phyloP scores from a whole-genome alignment of 2,113 vertebrate genomes.

The Strix uralensis region DNA sequence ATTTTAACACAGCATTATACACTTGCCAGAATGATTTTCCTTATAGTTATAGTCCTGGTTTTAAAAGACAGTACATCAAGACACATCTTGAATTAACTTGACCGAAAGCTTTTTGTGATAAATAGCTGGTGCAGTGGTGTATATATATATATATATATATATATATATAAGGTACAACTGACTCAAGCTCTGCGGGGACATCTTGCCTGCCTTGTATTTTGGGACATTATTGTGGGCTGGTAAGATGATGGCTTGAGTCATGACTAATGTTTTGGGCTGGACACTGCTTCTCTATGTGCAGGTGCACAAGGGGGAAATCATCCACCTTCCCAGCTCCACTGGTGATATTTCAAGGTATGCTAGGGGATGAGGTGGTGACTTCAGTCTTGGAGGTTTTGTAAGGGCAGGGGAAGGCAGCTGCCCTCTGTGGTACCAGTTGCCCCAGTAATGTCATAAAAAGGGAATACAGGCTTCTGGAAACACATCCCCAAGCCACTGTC shows the following conservation, averaged over 20 bases:
- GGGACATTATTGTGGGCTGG: neutral
- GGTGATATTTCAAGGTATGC: neutral
- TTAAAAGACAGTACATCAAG: slow-evolving; percentile 46
- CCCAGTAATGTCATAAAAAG: neutral
- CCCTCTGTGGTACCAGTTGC: neutral
- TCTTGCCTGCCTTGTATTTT: neutral
- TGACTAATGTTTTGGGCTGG: neutral
- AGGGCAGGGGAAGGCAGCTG: neutral
- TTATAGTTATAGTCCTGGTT: slow-evolving; percentile 40
- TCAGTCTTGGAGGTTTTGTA: neutral
- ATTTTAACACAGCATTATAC: slow-evolving; percentile 58
- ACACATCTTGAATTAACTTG: slow-evolving; percentile 34
- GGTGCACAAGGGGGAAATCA: neutral
- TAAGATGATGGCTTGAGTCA: neutral
- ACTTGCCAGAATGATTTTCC: slow-evolving; percentile 51
- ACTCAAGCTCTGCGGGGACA: neutral
- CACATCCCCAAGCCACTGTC: neutral
- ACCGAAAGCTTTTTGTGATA: neutral
- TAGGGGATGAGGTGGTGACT: neutral
- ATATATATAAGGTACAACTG: neutral
- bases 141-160: too few species aligned
- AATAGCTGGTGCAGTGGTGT: neutral
- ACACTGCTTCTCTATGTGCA: neutral
- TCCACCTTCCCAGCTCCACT: neutral
- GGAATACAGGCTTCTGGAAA: neutral